Conservation (phyloP, 1,140 invertebrate genomes). For the Eumaeus atala region DNA sequence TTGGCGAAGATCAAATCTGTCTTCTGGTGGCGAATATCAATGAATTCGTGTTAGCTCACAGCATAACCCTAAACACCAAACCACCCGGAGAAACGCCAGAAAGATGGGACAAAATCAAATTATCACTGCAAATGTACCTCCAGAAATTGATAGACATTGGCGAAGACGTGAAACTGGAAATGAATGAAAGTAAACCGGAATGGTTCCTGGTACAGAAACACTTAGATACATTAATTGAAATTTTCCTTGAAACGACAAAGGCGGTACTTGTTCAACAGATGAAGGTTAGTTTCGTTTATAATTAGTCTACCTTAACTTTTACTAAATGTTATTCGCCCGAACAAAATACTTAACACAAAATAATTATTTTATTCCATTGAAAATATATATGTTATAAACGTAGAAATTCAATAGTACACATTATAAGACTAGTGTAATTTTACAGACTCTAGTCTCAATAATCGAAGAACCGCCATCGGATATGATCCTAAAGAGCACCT, state of each 20-base stretch:
- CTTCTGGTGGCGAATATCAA: conserved; percentile 68
- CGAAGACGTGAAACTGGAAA: conserved; percentile 66
- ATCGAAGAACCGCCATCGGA: conserved; percentile 72
- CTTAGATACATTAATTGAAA: conserved; percentile 59
- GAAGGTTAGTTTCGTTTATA: conserved; percentile 46
- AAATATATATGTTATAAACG: too few relatives aligned
- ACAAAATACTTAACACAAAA: too few relatives aligned
- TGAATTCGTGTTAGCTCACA: conserved; percentile 70
- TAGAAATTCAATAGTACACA: too few relatives aligned
- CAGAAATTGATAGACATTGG: conserved; percentile 68
- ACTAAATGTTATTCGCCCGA: too few relatives aligned
- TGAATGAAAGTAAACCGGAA: conserved; percentile 63
- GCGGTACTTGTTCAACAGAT: conserved; percentile 70
- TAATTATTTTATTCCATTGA: too few relatives aligned
- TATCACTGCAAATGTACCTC: conserved; percentile 63
- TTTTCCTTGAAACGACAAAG: conserved; percentile 70
- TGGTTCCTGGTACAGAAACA: conserved; percentile 57
- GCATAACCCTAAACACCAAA: conserved; percentile 71
- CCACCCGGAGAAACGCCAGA: conserved; percentile 70
- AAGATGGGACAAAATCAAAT: conserved; percentile 71
- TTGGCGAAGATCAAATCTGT: conserved; percentile 62
- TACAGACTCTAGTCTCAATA: conserved; percentile 69
- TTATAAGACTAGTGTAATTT: conserved; percentile 13
- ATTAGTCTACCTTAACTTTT: background rate
- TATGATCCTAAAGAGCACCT: conserved; percentile 68